Evolutionary conservation across 2,113 vertebrate species (phyloP), one percentile per base, ranked within the genome.

Genomic region (Axis porcinus): DNA sequence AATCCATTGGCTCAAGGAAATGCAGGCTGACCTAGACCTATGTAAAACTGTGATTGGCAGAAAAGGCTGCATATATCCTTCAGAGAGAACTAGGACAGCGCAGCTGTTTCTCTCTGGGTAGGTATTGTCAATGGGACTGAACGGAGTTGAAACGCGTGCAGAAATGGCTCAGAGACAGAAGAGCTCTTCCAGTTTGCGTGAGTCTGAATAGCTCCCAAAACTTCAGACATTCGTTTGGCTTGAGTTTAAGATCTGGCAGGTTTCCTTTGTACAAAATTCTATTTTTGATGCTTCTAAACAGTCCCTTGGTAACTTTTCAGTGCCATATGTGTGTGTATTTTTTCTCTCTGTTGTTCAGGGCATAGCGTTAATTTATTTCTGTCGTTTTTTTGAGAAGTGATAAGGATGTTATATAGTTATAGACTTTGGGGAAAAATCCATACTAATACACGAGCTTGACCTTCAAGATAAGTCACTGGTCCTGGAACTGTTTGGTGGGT

Each of bases 211-310:
- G 30, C 86, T 23, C 19, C 47, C 16, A 0, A 86, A 93, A 92
- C 33, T 74, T 62, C 50, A 67, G 54, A 79, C 30, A 30, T 50
- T 78, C 43, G 62, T 92, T 97, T 96, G 58, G 76, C 90, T 93
- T 92, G 78, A 13, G 8, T 92, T 91, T 95, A 83, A 33, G 27
- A 79, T 89, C 94, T 95, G 88, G 54, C 36, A 82, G 64, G 52
- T 94, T 86, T 95, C 94, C 40, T 84, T 87, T 21, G 33, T 78
- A 79, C 5, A 90, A 4, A 36, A 16, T 96, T 97, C 55, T 92
- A 55, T 85, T 96, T 97, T 79, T 89, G 50, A 82, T 74, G 13
- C 14, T 95, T 15, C 62, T 81, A 27, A 52, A 30, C 6, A 57
- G 52, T n/a, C 54, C 33, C 52, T 23, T 84, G 84, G 57, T 85